Base-by-base conservation (phyloP, 1,140 invertebrate species). In the Heliothis subflexa region DNA sequence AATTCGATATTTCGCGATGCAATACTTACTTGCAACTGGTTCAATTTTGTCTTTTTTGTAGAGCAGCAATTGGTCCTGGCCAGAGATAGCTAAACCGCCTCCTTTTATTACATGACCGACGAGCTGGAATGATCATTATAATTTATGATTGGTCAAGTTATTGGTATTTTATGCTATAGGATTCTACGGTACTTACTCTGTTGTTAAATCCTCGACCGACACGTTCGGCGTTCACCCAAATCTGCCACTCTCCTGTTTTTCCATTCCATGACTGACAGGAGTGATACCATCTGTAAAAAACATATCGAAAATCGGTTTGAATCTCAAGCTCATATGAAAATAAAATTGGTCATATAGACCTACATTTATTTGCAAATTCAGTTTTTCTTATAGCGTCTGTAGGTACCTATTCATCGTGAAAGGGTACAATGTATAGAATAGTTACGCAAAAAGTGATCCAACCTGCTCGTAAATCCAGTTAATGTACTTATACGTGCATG, bases 241-340 rank as follows among this genome's bases (percentile, higher is more conserved):
- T 96, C 93, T 98, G 97, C 97, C 97, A 98, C 92, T 98, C 97
- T 57, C 97, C 97, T 12, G 97, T 97, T 85, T 96, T 97, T 33
- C 97, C 97, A 89, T 98, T 98, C 97, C 97, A 98, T 72, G 97
- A 97, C 83, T 97, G 96, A 86, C 97, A 98, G 13, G 97, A 96
- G 90, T 98, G 97, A 93, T 98, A 98, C 97, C 97, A 98, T 89
- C 96, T 96, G 73, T 18, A 84, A 3, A 86, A 89, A 25, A 75
- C 28, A 85, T 25, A 40, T 13, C 0, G 21, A 28, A 47, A 18
- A 40, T 40, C 1, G 3, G 0, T 40, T 40, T 40, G 1, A 40
- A 40, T 7, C 5, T 40, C 33, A 40, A 40, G 33, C 4, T 9
- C 33, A 40, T 33, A 40, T 40, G 5, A 7, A 7, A 9, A 40